These are phyloP conservation scores for Opisthograptis luteolata DNA, from an alignment of 2,888 invertebrate species.

Conservation along the genomic window DNA sequence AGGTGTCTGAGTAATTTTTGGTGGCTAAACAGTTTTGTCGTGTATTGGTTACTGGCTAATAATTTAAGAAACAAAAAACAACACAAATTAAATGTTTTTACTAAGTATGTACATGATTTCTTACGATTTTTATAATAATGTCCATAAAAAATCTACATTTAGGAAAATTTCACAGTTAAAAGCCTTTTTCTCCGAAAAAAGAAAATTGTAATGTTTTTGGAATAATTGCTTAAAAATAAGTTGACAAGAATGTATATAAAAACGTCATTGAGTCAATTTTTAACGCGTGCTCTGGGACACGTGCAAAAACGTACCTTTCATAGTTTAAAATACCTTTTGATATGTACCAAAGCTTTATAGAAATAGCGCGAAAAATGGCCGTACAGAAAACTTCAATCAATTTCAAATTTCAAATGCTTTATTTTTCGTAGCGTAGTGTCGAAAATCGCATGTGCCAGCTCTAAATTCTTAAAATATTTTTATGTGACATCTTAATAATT, in stretches of 20 bases:
- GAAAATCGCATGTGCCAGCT: conserved; percentile 7
- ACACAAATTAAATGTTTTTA: no score
- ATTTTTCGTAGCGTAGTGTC: conserved; percentile 18
- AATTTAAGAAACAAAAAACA: not conserved
- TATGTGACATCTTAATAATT: conserved; percentile 22
- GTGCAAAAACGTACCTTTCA: conserved; percentile 61
- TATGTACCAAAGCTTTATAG: conserved; percentile 48
- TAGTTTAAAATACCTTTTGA: conserved; percentile 64
- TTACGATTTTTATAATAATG: no score
- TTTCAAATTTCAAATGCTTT: conserved; percentile 20
- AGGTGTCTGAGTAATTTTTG: conserved; percentile 36
- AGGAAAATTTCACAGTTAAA: no score
- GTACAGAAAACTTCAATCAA: conserved; percentile 65
- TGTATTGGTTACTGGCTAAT: not conserved
- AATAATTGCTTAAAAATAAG: no score
- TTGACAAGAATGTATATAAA: conserved; percentile 46
- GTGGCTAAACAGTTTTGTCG: conserved; percentile 16
- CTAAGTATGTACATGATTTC: no score
- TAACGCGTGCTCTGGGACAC: conserved; percentile 72
- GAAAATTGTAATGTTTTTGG: conserved; percentile 39
- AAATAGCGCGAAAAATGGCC: conserved; percentile 57
- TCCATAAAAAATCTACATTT: no score
- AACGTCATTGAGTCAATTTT: conserved; percentile 51
- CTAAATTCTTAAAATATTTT: not conserved
- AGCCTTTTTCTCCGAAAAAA: not conserved